phyloP scores from a whole-genome alignment of 53 echinoderm and acorn worm genomes.

The Antedon mediterranea region DNA sequence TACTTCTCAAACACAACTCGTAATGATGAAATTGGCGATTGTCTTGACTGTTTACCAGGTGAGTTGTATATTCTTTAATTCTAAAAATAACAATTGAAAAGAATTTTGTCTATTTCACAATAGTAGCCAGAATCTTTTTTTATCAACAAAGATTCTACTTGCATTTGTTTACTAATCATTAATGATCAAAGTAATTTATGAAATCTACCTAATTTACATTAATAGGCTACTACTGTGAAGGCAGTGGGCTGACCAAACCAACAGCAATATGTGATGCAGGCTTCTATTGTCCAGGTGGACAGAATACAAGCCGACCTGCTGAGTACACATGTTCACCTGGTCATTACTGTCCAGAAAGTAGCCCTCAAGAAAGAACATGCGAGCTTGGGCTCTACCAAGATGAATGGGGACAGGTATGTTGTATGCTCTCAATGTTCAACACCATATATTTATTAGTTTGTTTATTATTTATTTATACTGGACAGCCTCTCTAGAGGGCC shows the following conservation, averaged over 20 bases:
- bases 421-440: too few relatives aligned
- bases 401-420: conserved; percentile 58
- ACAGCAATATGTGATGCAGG: conserved; percentile 67
- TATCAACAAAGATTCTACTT: too few relatives aligned
- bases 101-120: too few relatives aligned
- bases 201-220: not conserved
- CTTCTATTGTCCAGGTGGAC: conserved; percentile 87
- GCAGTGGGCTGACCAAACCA: conserved; percentile 56
- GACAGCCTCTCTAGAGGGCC: too few relatives aligned
- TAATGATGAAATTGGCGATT: conserved; percentile 52
- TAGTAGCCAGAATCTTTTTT: too few relatives aligned
- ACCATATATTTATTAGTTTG: too few relatives aligned
- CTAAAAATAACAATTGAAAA: not conserved
- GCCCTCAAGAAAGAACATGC: conserved; percentile 39
- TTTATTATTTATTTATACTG: too few relatives aligned
- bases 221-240: conserved; percentile 77
- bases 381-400: conserved; percentile 78
- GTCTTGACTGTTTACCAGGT: conserved; percentile 76
- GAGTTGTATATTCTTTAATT: not conserved
- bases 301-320: conserved; percentile 72
- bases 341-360: conserved; percentile 59
- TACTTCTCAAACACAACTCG: conserved; percentile 71
- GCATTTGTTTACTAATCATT: too few relatives aligned
- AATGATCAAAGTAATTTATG: too few relatives aligned
- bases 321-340: conserved; percentile 82